Evolutionary conservation across 2,888 invertebrate species (phyloP).

Genomic region (Pardosa pseudoannulata): DNA sequence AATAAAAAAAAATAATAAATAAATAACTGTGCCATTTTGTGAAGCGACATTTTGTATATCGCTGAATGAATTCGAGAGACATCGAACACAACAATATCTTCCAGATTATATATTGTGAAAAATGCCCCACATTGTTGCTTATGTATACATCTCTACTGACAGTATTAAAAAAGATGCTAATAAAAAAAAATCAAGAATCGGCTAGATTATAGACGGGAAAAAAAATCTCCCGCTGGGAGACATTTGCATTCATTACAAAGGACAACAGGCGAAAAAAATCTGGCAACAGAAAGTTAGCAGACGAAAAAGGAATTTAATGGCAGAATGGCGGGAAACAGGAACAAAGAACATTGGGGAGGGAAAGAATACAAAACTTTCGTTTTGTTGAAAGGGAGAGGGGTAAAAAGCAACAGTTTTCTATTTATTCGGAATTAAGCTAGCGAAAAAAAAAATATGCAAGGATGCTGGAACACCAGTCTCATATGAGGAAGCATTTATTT

Average conservation of each 20-base stretch:
- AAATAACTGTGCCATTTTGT: background rate
- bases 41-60: background rate
- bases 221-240: conserved; percentile 46
- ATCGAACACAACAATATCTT: conserved; percentile 20
- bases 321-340: conserved; percentile 38
- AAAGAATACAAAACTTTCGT: conserved; percentile 28
- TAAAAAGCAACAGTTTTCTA: conserved; percentile 69
- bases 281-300: conserved; percentile 55
- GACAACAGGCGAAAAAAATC: conserved; percentile 50
- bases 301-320: conserved; percentile 45
- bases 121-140: conserved; percentile 19
- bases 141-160: conserved; percentile 36
- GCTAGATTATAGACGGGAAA: conserved; percentile 25
- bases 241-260: conserved; percentile 71
- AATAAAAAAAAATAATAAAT: background rate
- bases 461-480: conserved; percentile 19
- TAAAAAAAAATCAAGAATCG: conserved; percentile 21
- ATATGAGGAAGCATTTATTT: conserved; percentile 26
- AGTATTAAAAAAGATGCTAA: conserved; percentile 15
- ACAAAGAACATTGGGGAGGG: conserved; percentile 17
- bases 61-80: background rate
- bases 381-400: conserved; percentile 50
- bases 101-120: conserved; percentile 23
- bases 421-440: conserved; percentile 59
- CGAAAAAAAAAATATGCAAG: conserved; percentile 10